Percentiles rank a stretch among this genome's conserved stretches.
Conservation (phyloP, 1,140 invertebrate genomes). For the Diplogasteroides magnus region DNA sequence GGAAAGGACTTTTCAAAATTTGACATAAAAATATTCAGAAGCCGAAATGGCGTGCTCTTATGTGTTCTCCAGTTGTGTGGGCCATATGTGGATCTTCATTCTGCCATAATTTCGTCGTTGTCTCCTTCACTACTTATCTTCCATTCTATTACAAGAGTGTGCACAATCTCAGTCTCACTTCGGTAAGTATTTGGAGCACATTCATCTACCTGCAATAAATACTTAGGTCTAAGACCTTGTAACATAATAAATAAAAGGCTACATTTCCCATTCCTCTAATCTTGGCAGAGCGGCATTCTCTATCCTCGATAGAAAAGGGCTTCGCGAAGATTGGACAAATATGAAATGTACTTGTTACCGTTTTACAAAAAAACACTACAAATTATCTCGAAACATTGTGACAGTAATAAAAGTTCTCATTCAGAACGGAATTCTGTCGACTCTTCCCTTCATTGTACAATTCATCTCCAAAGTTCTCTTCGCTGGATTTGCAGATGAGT, state of each 20-base stretch:
- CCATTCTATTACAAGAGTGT: conserved; percentile 53
- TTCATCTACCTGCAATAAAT: no score
- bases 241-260: no score
- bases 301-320: no score
- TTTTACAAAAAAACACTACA: no score
- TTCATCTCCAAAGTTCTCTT: conserved; percentile 53
- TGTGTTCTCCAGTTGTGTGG: conserved; percentile 49
- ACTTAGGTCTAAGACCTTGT: no score
- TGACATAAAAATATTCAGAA: no score
- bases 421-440: conserved; percentile 52
- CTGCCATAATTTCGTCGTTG: conserved; percentile 53
- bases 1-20: neutral
- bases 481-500: conserved; percentile 45
- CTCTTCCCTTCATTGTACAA: conserved; percentile 51
- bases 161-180: conserved; percentile 44
- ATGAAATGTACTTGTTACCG: no score
- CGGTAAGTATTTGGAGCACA: no score
- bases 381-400: neutral
- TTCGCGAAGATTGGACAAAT: no score
- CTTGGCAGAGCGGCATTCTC: no score
- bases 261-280: no score
- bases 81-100: conserved; percentile 43
- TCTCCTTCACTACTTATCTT: conserved; percentile 52
- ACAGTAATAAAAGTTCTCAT: conserved; percentile 5
- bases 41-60: conserved; percentile 36